A percentile compares a stretch with the other conserved stretches of the same genome.
These are phyloP conservation scores for Conomelus anceps DNA, from an alignment of 2,888 invertebrate species.

Conservation along the genomic window DNA sequence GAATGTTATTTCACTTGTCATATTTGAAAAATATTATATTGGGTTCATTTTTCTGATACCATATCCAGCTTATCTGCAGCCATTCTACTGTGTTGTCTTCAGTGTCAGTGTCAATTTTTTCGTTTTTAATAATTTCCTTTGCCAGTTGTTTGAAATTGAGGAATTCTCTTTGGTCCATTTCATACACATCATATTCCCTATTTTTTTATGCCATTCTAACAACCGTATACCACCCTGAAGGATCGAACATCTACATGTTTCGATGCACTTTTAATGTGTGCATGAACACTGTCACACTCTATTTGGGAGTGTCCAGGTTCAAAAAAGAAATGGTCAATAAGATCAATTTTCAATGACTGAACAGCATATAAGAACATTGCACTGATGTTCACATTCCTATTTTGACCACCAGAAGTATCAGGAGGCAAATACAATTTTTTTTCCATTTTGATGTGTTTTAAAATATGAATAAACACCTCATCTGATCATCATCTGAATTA, in stretches of 20 bases:
- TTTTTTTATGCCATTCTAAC: slow-evolving; percentile 6
- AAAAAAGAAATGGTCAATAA: slow-evolving; percentile 6
- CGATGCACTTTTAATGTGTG: slow-evolving; percentile 1
- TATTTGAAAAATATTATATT: slow-evolving; percentile 11
- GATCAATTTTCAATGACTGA: neutral
- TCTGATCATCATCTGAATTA: too few relatives aligned
- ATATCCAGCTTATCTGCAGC: slow-evolving; percentile 4
- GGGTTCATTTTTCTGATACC: slow-evolving; percentile 1
- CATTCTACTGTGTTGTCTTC: slow-evolving; percentile 4
- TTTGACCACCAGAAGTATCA: slow-evolving; percentile 4
- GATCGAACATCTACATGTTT: neutral
- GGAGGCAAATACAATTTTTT: neutral
- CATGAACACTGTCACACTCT: slow-evolving; percentile 11
- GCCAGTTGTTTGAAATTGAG: neutral
- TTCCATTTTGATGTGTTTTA: neutral
- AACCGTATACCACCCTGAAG: slow-evolving; percentile 7
- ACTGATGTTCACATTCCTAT: neutral
- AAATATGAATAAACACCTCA: neutral
- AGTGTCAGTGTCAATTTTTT: neutral
- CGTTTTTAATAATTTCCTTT: neutral
- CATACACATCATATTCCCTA: neutral
- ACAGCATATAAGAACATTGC: slow-evolving; percentile 4
- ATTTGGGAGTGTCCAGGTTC: slow-evolving; percentile 17
- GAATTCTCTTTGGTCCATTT: neutral
- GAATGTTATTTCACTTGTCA: neutral